These are phyloP conservation scores for Pseudopipra pipra DNA, from an alignment of 2,113 vertebrate species.

Conservation along the genomic window DNA sequence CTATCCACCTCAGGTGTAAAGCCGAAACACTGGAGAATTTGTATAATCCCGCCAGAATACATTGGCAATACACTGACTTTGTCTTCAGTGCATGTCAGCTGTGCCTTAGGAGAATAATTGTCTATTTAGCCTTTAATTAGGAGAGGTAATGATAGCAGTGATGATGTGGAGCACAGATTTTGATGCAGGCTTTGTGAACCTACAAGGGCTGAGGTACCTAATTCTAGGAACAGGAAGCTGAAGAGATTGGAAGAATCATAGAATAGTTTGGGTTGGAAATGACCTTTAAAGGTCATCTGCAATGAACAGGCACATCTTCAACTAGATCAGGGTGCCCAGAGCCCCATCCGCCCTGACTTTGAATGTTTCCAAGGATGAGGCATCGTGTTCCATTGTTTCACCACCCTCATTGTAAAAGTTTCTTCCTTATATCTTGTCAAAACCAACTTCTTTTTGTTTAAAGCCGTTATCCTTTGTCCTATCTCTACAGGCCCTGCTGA, in stretches of 20 bases:
- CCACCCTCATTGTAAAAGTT: rapidly evolving
- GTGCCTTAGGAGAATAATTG: background rate
- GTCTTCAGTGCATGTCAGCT: background rate
- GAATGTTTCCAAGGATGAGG: background rate
- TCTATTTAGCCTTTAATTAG: background rate
- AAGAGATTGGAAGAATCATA: background rate
- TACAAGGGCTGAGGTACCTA: background rate
- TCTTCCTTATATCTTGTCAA: background rate
- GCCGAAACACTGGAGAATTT: background rate
- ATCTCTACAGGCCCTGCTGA: rapidly evolving
- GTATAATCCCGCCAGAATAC: background rate
- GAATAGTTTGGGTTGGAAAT: background rate
- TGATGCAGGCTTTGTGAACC: background rate
- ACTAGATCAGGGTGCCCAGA: background rate
- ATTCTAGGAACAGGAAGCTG: background rate
- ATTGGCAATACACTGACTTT: background rate
- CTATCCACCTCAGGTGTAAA: background rate
- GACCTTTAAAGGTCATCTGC: background rate
- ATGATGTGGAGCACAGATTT: background rate
- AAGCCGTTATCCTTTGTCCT: background rate
- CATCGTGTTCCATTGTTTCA: background rate
- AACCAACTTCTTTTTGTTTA: background rate
- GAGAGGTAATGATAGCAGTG: background rate
- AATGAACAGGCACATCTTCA: background rate
- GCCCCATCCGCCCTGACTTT: background rate